Evolutionary conservation across 2,797 vertebrate species (phyloP).

Genomic region (Tangara arthus): DNA sequence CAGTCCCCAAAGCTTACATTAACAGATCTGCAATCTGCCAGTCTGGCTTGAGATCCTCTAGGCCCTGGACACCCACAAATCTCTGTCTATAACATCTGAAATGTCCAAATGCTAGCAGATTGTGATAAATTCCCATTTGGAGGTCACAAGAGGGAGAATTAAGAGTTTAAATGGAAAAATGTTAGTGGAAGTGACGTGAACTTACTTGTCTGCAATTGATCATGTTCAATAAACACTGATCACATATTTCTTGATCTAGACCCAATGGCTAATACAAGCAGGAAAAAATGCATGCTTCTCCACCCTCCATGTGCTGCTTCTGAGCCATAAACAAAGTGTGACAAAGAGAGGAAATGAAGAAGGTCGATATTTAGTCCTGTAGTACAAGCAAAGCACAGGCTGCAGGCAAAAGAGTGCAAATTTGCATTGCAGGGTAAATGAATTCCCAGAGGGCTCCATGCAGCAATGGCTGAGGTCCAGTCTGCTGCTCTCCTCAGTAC

Average conservation of each 20-base stretch:
- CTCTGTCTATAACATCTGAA: neutral
- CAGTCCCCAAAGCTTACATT: neutral
- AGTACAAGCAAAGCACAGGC: neutral
- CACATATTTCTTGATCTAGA: conserved; percentile 12
- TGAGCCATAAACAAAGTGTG: neutral
- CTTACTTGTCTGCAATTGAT: neutral
- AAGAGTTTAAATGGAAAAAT: conserved; percentile 26
- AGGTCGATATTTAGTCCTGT: neutral
- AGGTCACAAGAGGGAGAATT: neutral
- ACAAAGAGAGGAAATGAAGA: neutral
- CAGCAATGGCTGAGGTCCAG: neutral
- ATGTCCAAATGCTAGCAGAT: neutral
- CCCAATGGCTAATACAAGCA: conserved; percentile 12
- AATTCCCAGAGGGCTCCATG: neutral
- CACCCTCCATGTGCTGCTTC: neutral
- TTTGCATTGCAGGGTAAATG: neutral
- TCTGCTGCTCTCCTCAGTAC: neutral
- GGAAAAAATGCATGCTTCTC: neutral
- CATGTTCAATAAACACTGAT: neutral
- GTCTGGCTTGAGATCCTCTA: neutral
- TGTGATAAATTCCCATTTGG: neutral
- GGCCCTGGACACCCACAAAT: neutral
- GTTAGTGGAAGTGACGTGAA: neutral
- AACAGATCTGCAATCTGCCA: neutral
- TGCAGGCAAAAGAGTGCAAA: neutral